Evolutionary conservation across 92 coral and sea anemone species (phyloP), one percentile per base, ranked within the genome.

Genomic region (Phenganax stokvisi): DNA sequence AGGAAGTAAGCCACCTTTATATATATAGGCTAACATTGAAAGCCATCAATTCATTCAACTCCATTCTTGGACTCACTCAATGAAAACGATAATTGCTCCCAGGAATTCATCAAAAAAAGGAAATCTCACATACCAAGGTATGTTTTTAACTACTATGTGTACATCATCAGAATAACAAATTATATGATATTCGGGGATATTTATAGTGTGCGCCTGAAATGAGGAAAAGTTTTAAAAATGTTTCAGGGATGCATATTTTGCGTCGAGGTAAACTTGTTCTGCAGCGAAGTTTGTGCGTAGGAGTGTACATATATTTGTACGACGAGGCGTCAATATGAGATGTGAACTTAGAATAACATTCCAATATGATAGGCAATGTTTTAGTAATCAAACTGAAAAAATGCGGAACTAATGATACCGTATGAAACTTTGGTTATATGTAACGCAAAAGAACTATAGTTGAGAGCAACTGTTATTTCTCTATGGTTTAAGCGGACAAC

Each of bases 1-100:
- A 79, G 83, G 83, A 79, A 79, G 83, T 79, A 54, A 67, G 83
- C 83, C 83, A 64, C 74, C 70, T 25, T 68, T 68, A 37, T 37
- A 68, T 68, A 68, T 30, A 68, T 64, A 68, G 73, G 30, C 53
- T 10, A 8, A 37, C 16, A 30, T 27, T 29, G 47, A 13, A 51
- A 53, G 7, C 47, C 15, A 53, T 68, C 47, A 9, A 30, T 30
- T 68, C 73, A 68, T 68, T 68, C 3, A 37, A 20, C 72, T 66
- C 51, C 16, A 68, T 68, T 68, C 53, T 68, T 30, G 53, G 54
- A 37, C 53, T 68, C 54, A 16, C 16, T 12, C 73, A 12, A 37
- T n/a, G 73, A 37, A 30, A 68, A 30, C 30, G 47, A 37, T 37
- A 37, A 37, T 37, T 37, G 47, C 47, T 37, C 47, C 3, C 47